phyloP scores from a whole-genome alignment of 2,888 invertebrate species.

The Sinhomidia bicolor region DNA sequence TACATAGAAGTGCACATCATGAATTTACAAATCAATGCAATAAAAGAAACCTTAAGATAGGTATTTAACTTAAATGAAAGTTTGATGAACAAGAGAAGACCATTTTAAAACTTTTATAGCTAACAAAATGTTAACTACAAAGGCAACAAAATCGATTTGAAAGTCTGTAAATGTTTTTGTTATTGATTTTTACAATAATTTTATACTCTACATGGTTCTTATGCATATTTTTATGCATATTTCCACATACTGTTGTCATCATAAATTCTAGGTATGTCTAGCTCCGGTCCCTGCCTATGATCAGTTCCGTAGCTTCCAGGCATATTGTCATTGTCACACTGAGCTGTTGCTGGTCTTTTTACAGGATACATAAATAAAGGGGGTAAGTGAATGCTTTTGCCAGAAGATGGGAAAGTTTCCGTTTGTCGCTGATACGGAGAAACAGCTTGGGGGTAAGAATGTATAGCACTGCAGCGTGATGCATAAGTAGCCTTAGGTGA shows the following conservation, averaged over 20 bases:
- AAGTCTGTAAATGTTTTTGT: no score
- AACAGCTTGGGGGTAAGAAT: background rate
- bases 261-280: slow-evolving; percentile 8
- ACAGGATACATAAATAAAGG: slow-evolving; percentile 46
- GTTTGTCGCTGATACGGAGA: background rate
- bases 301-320: background rate
- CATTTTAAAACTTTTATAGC: no score
- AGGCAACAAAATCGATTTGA: no score
- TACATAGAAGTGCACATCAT: background rate
- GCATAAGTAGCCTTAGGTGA: background rate
- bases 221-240: background rate
- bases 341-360: slow-evolving; percentile 46
- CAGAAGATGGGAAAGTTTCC: background rate
- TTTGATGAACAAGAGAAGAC: no score
- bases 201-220: background rate
- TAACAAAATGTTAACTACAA: no score
- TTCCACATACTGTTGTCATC: slow-evolving; percentile 11
- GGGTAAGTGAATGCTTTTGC: slow-evolving; percentile 5
- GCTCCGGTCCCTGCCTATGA: slow-evolving; percentile 15
- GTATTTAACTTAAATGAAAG: no score
- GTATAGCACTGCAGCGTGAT: background rate
- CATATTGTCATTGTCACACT: background rate
- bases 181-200: background rate
- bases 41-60: no score
- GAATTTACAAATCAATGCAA: no score